A percentile compares a stretch with the other conserved stretches of the same genome.
Conservation (phyloP, 1,140 invertebrate species). For the Drosophila persimilis region DNA sequence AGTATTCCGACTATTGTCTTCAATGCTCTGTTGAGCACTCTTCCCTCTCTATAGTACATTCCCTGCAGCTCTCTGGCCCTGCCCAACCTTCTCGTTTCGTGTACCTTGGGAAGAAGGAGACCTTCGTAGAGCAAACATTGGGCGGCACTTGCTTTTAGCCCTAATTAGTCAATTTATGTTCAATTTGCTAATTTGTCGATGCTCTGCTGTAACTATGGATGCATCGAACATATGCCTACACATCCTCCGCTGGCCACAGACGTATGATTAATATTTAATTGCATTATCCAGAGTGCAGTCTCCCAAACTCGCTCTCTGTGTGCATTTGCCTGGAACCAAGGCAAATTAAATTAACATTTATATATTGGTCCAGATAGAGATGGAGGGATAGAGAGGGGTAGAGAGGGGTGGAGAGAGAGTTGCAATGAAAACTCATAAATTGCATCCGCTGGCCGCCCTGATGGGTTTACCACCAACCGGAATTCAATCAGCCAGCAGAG, state of each 20-base stretch:
- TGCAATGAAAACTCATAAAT: constrained; percentile 38
- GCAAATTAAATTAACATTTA: constrained; percentile 69
- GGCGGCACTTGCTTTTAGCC: constrained; percentile 57
- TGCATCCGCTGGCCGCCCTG: constrained; percentile 36
- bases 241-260: constrained; percentile 33
- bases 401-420: neutral
- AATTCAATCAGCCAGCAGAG: constrained; percentile 8
- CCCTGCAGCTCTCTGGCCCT: too few relatives aligned
- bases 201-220: constrained; percentile 27
- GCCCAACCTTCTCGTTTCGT: too few relatives aligned
- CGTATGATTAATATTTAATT: constrained; percentile 79
- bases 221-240: neutral
- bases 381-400: too few relatives aligned
- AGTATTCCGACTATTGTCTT: too few relatives aligned
- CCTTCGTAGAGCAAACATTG: constrained; percentile 39
- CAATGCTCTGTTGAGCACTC: too few relatives aligned
- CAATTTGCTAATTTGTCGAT: constrained; percentile 73
- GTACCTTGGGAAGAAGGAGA: neutral
- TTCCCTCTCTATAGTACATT: too few relatives aligned
- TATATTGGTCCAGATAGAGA: constrained; percentile 27
- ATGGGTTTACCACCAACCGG: constrained; percentile 13
- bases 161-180: constrained; percentile 74
- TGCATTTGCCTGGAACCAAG: constrained; percentile 30
- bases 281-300: constrained; percentile 65
- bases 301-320: neutral